These are phyloP conservation scores for Crepidodera aurea DNA, from an alignment of 2,888 invertebrate species.

Conservation along the genomic window DNA sequence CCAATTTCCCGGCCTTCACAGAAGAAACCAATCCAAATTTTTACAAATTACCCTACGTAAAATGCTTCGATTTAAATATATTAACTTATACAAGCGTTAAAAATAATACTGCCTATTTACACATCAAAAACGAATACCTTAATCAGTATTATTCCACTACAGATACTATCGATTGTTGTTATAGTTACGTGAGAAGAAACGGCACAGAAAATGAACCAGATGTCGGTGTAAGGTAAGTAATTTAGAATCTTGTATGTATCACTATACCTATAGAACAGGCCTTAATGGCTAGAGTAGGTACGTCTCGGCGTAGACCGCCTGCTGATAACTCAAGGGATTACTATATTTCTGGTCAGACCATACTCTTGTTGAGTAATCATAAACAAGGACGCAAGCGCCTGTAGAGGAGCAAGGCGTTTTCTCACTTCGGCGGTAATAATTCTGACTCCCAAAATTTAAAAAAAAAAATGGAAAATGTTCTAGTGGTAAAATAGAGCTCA, in stretches of 20 bases:
- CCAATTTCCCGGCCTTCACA: conserved; percentile 43
- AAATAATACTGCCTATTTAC: conserved; percentile 43
- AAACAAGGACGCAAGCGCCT: no score
- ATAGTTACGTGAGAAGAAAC: conserved; percentile 46
- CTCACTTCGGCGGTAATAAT: no score
- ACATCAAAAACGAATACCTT: conserved; percentile 40
- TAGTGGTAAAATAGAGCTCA: no score
- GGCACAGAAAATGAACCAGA: conserved; percentile 41
- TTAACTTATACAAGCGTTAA: conserved; percentile 42
- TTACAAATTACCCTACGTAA: conserved; percentile 36
- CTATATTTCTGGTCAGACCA: no score
- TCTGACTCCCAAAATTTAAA: no score
- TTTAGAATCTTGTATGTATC: no score
- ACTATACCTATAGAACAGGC: no score
- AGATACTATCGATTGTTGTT: conserved; percentile 46
- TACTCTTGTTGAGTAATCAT: no score
- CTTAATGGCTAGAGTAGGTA: no score
- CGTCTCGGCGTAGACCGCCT: not conserved
- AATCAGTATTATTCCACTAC: conserved; percentile 37
- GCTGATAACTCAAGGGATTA: no score
- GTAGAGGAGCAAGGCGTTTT: no score
- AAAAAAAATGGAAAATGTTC: no score
- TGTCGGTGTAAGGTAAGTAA: conserved; percentile 42
- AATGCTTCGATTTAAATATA: conserved; percentile 42
- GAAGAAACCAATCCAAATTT: conserved; percentile 38